Base-by-base conservation (phyloP, 2,888 invertebrate genomes). In the Deilephila porcellus region DNA sequence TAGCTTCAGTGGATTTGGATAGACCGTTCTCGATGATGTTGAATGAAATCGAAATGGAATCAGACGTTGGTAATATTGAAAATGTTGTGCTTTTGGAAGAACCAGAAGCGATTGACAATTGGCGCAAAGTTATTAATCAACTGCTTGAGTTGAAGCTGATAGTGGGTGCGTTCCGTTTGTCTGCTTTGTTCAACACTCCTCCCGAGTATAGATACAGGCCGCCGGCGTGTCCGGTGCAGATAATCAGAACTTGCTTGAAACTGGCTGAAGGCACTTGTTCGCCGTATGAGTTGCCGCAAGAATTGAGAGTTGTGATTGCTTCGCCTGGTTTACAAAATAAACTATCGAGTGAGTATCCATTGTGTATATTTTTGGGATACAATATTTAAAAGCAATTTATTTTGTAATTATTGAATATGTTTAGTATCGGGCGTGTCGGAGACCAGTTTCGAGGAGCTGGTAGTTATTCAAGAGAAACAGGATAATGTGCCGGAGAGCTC, bases 201-300 rank as follows among this genome's bases (percentile, higher is more conserved):
- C 86, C 90, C 0, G 93, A 93, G 76, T 92, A 85, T 71, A 81
- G 86, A n/a, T 90, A 87, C 71, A 84, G 92, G 70, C 85, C 88
- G 6, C 90, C 91, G 0, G 88, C 89, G 6, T 93, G 93, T 73
- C 94, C 94, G 0, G 91, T 96, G 59, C 95, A 96, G 82, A 95
- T 96, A 60, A 83, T 97, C 67, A 93, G 96, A 85, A 92, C 96
- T 2, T 96, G 96, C 77, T 90, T 96, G 78, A 95, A 94, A 82
- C 85, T 97, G 72, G 97, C 96, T 0, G 97, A 97, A 85, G 96
- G 96, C 4, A 91, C 95, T 5, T 91, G 95, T 59, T 92, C 95
- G 60, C 96, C 96, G 0, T 95, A 96, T 81, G 95, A 96, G 75
- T 86, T 97, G 79, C 96, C 96, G 2, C 92, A 95, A 70, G 96